Evolutionary conservation across 2,797 vertebrate species (phyloP).

Genomic region (Enteromius mattozi): DNA sequence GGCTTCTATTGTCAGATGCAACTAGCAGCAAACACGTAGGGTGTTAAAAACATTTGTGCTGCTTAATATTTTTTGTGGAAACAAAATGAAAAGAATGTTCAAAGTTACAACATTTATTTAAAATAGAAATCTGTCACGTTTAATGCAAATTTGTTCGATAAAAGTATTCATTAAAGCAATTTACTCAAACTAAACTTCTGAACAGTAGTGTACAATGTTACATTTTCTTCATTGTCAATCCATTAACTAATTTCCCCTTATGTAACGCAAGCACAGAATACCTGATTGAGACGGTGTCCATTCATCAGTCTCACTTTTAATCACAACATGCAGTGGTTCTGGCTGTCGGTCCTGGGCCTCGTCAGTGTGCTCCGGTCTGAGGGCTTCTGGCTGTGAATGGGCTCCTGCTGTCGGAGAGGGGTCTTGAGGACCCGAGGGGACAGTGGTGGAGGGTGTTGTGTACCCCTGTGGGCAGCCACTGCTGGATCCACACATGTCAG

Average conservation of each 20-base stretch:
- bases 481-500: conserved; percentile 61
- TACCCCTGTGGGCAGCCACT: conserved; percentile 62
- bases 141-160: neutral
- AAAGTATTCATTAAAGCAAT: neutral
- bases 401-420: conserved; percentile 51
- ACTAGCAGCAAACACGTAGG: no score
- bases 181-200: neutral
- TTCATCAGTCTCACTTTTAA: conserved; percentile 69
- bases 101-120: neutral
- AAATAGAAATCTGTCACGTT: neutral
- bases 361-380: conserved; percentile 51
- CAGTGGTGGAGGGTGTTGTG: conserved; percentile 57
- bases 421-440: conserved; percentile 61
- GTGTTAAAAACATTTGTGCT: neutral
- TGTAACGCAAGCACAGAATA: conserved; percentile 51
- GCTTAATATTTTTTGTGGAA: neutral
- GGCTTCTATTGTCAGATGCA: no score
- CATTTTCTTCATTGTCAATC: neutral
- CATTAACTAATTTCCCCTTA: neutral
- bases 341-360: conserved; percentile 56
- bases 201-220: neutral
- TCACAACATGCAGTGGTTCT: conserved; percentile 55
- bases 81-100: neutral
- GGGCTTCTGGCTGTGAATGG: conserved; percentile 57
- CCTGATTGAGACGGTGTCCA: conserved; percentile 69